These are phyloP conservation scores for Diabrotica undecimpunctata DNA, from an alignment of 1,140 invertebrate genomes.

Conservation along the genomic window DNA sequence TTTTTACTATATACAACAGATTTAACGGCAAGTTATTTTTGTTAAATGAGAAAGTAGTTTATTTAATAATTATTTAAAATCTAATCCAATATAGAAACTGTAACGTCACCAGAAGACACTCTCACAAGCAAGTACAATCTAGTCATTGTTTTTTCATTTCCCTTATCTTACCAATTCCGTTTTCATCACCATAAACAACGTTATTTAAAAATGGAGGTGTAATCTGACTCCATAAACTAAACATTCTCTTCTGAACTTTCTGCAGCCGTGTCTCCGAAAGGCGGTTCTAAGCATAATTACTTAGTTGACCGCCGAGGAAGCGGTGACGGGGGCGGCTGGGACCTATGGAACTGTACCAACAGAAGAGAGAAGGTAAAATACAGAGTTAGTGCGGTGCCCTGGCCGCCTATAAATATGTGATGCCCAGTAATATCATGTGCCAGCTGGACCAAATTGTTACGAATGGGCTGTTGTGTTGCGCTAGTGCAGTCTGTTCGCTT, in stretches of 20 bases:
- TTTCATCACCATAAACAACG: neutral
- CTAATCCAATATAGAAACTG: no score
- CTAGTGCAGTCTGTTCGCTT: neutral
- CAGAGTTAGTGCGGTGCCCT: conserved; percentile 24
- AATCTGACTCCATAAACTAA: conserved; percentile 4
- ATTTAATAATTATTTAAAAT: no score
- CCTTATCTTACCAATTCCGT: neutral
- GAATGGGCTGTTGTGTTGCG: conserved; percentile 37
- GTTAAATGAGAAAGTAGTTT: no score
- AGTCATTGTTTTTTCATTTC: no score
- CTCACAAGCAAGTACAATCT: no score
- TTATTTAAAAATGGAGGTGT: neutral
- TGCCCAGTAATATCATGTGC: conserved; percentile 48
- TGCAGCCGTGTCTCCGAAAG: conserved; percentile 12
- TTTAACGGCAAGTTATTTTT: no score
- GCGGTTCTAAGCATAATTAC: conserved; percentile 31
- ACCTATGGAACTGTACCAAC: conserved; percentile 16
- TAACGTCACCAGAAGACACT: no score
- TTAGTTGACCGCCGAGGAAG: conserved; percentile 35
- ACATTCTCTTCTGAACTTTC: neutral
- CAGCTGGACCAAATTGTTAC: conserved; percentile 48
- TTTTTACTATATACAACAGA: no score
- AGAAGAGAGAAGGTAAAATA: conserved; percentile 19
- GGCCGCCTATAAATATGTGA: conserved; percentile 45
- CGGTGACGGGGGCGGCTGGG: no score